These are phyloP conservation scores for Vanessa tameamea DNA, from an alignment of 1,140 invertebrate species.

Conservation along the genomic window DNA sequence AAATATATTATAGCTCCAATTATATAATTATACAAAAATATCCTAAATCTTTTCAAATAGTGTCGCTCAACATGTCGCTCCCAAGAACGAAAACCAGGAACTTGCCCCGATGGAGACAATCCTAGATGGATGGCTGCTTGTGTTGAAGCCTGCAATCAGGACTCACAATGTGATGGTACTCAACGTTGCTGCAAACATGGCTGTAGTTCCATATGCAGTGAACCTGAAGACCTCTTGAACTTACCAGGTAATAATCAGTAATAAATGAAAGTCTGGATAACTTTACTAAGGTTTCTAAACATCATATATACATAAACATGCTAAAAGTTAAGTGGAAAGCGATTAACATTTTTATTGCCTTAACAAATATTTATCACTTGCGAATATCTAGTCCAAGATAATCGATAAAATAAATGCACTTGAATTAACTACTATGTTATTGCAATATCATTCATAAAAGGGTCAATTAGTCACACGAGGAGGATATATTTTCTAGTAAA, in stretches of 20 bases:
- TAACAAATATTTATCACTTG: too few relatives aligned
- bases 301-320: neutral
- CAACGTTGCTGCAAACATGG: conserved; percentile 84
- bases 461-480: conserved; percentile 2
- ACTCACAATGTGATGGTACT: conserved; percentile 84
- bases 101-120: conserved; percentile 63
- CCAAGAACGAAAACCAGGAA: conserved; percentile 68
- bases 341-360: too few relatives aligned
- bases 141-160: conserved; percentile 82
- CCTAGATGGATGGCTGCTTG: conserved; percentile 82
- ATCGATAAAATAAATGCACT: too few relatives aligned
- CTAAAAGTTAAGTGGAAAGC: too few relatives aligned
- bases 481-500: neutral
- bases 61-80: conserved; percentile 64
- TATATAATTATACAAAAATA: too few relatives aligned
- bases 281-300: neutral
- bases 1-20: too few relatives aligned
- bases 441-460: neutral
- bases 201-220: conserved; percentile 84
- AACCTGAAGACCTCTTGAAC: conserved; percentile 80
- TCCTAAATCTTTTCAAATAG: conserved; percentile 40
- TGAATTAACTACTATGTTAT: neutral
- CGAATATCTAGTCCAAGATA: too few relatives aligned
- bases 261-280: neutral
- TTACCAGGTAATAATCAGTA: conserved; percentile 53